Evolutionary conservation across 2,888 invertebrate species (phyloP), one percentile per base, ranked within the genome.

Genomic region (Drosophila rubida): DNA sequence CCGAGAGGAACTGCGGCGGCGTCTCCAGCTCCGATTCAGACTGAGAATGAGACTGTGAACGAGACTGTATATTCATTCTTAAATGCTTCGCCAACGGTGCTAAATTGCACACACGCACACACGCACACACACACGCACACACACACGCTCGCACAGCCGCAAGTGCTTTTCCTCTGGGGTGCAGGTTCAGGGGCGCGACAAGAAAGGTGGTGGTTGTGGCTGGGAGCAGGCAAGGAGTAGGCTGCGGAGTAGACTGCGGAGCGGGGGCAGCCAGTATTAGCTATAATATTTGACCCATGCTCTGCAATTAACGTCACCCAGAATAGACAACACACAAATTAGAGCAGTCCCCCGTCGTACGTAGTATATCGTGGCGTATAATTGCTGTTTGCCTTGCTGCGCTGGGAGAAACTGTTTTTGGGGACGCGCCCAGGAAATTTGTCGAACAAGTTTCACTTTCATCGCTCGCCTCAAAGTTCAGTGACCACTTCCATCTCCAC

Each of bases 81-180:
- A 66, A 75, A 76, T 76, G 55, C 73, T 61, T 72, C 61, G 61
- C 74, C 74, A 78, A 81, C 77, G 80, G 89, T 85, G 85, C 87
- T 89, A 89, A 89, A 89, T 86, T 88, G 88, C 89, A 89, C 89
- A 83, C 81, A 81, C 45, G 60, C 62, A 37, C 23, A 55, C 57
- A 37, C 62, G 44, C 42, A 55, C 48, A 22, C 46, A 46, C 55
- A 59, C 42, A 41, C 19, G n/a, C 27, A 48, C 35, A 11, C 16
- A 16, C 19, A 25, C 27, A 48, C 27, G 8, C 23, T 22, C n/a
- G 4, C 27, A 32, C n/a, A 32, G 3, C 5, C 8, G 50, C 44
- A 51, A 35, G 69, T 50, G 61, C 83, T 78, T 84, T 59, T 66
- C 74, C 79, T 80, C 75, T 42, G 39, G 83, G 84, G 88, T 59